Conservation (phyloP, 2,888 invertebrate species). For the Ametastegia equiseti region DNA sequence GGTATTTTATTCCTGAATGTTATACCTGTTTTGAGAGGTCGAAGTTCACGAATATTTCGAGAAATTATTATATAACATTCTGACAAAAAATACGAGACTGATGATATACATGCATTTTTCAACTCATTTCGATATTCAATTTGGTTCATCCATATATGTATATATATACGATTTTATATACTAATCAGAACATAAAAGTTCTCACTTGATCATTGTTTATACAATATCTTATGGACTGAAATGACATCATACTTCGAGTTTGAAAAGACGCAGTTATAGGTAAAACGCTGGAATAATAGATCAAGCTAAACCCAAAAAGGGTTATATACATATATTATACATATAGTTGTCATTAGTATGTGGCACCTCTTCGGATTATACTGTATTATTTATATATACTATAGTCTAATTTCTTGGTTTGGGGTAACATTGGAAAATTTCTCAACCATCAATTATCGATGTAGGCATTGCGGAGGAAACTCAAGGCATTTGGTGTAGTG, state of each 20-base stretch:
- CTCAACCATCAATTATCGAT: neutral
- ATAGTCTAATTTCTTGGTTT: no score
- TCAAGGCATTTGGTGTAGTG: neutral
- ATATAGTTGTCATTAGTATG: neutral
- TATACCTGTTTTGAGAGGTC: neutral
- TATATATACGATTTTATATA: no score
- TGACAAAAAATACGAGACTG: neutral
- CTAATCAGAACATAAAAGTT: no score
- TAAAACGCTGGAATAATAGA: no score
- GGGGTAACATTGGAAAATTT: neutral
- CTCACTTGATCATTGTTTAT: no score
- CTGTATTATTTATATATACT: neutral
- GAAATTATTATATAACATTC: neutral
- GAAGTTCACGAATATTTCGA: neutral
- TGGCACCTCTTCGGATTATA: neutral
- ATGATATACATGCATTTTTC: neutral
- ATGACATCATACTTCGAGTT: no score
- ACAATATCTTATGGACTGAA: no score
- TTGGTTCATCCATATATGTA: no score
- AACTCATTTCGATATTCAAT: neutral
- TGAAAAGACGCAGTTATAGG: no score
- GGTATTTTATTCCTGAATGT: neutral
- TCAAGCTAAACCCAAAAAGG: no score
- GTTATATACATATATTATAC: neutral
- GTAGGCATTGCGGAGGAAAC: neutral